Evolutionary conservation across 2,113 vertebrate species (phyloP).

Genomic region (Tragelaphus imberbis): DNA sequence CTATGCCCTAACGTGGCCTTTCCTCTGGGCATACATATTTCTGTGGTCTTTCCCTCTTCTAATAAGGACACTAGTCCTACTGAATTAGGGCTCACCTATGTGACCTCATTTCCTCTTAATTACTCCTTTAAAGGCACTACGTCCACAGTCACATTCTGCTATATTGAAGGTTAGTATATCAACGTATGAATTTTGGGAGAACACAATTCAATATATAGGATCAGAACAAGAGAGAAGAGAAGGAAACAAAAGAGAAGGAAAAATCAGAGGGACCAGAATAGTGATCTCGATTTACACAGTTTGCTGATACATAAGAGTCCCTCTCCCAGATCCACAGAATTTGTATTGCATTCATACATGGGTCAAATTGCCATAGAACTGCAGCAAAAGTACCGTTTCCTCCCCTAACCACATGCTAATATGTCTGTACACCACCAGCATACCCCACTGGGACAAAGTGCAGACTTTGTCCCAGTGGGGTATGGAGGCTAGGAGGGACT

Average conservation of each 20-base stretch:
- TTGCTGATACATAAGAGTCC: background rate
- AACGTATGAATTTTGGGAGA: background rate
- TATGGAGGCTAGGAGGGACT: too few relatives aligned
- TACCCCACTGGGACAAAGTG: background rate
- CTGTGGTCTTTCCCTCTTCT: background rate
- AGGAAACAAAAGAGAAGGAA: too few relatives aligned
- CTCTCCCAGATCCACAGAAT: background rate
- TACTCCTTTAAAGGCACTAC: background rate
- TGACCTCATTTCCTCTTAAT: background rate
- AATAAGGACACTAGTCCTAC: background rate
- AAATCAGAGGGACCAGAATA: background rate
- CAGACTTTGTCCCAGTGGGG: too few relatives aligned
- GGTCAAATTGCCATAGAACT: background rate
- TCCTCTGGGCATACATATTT: background rate
- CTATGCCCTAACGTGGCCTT: background rate
- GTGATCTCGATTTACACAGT: background rate
- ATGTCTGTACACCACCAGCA: background rate
- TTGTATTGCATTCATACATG: too few relatives aligned
- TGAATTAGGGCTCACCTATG: background rate
- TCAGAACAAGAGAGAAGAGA: background rate
- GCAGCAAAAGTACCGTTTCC: background rate
- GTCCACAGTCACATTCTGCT: background rate
- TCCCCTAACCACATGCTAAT: background rate
- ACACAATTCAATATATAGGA: background rate
- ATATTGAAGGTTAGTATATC: background rate